These are phyloP conservation scores for Ciconia boyciana DNA, from an alignment of 2,113 vertebrate species.

Conservation along the genomic window DNA sequence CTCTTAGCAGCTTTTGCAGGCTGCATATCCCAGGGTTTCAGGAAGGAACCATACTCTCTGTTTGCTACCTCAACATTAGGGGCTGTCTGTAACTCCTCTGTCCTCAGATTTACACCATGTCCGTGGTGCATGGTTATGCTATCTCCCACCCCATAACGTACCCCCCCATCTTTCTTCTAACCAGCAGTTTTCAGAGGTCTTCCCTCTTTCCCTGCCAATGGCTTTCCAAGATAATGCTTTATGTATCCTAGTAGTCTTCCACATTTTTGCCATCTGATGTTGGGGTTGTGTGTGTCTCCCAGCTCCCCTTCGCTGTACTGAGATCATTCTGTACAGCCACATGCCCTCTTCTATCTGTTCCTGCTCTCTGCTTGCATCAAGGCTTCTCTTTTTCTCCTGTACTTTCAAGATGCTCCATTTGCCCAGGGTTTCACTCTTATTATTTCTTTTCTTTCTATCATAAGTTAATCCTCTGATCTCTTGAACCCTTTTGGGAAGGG, in stretches of 20 bases:
- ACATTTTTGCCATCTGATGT: background rate
- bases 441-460: background rate
- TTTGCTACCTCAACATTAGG: background rate
- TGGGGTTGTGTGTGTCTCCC: background rate
- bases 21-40: background rate
- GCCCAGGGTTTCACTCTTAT: background rate
- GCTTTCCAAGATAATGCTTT: background rate
- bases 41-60: background rate
- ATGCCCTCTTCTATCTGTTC: background rate
- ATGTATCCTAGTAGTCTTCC: background rate
- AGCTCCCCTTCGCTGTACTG: background rate
- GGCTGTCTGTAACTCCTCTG: background rate
- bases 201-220: background rate
- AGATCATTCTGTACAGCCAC: background rate
- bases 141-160: background rate
- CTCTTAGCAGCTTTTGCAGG: background rate
- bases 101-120: background rate
- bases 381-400: background rate
- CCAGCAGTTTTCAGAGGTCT: background rate
- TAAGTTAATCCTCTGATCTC: background rate
- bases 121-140: background rate
- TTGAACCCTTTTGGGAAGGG: background rate
- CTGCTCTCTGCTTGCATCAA: background rate
- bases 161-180: background rate
- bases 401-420: background rate